phyloP scores from a whole-genome alignment of 2,888 invertebrate species.

The Cerastis leucographa region DNA sequence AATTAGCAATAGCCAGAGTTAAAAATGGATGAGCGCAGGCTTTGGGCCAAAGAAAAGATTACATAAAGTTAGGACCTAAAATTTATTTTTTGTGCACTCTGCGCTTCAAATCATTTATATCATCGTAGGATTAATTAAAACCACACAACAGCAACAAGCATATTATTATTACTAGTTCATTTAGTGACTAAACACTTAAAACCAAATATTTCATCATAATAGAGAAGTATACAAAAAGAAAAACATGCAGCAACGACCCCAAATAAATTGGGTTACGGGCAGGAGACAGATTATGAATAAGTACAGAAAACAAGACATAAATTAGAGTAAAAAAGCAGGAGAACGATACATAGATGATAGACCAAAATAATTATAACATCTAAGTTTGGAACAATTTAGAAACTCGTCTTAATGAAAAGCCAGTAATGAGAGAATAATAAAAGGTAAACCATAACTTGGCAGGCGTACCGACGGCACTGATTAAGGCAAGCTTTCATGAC shows the following conservation, averaged over 20 bases:
- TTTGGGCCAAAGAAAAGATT: not conserved
- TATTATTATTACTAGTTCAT: not conserved
- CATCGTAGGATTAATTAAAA: not conserved
- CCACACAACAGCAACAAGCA: not conserved
- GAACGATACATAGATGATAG: not conserved
- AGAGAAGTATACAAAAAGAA: not conserved
- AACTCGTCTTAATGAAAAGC: constrained; percentile 35
- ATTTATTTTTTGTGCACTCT: not conserved
- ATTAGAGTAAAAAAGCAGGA: not conserved
- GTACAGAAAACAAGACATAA: not conserved
- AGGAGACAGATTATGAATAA: not conserved
- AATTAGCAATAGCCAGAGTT: not conserved
- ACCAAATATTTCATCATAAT: not conserved
- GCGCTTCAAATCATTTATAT: not conserved
- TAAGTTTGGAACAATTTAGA: constrained; percentile 1
- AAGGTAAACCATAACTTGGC: constrained; percentile 58
- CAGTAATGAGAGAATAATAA: constrained; percentile 54
- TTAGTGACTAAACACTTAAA: not conserved
- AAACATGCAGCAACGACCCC: not conserved
- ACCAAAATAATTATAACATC: not conserved
- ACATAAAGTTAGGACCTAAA: not conserved
- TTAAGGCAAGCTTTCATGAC: constrained; percentile 78
- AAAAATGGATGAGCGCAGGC: not conserved
- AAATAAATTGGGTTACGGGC: not conserved
- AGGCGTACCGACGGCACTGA: constrained; percentile 69